A percentile compares a stretch with the other conserved stretches of the same genome.
phyloP scores from a whole-genome alignment of 2,888 invertebrate genomes.

The Stratiomys singularior region DNA sequence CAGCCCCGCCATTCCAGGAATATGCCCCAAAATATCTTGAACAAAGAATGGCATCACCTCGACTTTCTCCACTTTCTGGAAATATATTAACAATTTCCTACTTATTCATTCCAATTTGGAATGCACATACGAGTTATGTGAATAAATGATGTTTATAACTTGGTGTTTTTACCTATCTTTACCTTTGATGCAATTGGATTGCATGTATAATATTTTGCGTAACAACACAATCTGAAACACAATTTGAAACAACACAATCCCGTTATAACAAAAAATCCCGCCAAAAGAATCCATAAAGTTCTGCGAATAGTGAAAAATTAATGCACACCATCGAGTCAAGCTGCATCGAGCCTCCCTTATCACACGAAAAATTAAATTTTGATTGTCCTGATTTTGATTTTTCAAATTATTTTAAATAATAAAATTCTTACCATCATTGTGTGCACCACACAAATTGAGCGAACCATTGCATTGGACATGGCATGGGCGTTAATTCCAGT shows the following conservation, averaged over 20 bases:
- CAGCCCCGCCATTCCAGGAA: slow-evolving; percentile 68
- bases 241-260: slow-evolving; percentile 68
- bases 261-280: slow-evolving; percentile 67
- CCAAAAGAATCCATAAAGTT: slow-evolving; percentile 66
- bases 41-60: slow-evolving; percentile 68
- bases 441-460: slow-evolving; percentile 70
- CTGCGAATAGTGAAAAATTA: slow-evolving; percentile 57
- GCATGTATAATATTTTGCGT: slow-evolving; percentile 68
- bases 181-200: slow-evolving; percentile 66
- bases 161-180: background rate
- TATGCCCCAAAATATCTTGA: slow-evolving; percentile 64
- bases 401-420: background rate
- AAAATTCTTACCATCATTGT: slow-evolving; percentile 68
- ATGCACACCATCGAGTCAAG: background rate
- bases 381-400: too few relatives aligned
- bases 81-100: too few relatives aligned
- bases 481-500: slow-evolving; percentile 69
- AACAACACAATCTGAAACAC: slow-evolving; percentile 69
- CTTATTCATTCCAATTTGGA: too few relatives aligned
- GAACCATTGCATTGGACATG: slow-evolving; percentile 68
- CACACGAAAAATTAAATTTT: background rate
- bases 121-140: too few relatives aligned
- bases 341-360: background rate
- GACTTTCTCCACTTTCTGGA: slow-evolving; percentile 55
- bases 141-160: too few relatives aligned